Evolutionary conservation across 2,113 vertebrate genomes (phyloP).

Genomic region (Raphicerus campestris): DNA sequence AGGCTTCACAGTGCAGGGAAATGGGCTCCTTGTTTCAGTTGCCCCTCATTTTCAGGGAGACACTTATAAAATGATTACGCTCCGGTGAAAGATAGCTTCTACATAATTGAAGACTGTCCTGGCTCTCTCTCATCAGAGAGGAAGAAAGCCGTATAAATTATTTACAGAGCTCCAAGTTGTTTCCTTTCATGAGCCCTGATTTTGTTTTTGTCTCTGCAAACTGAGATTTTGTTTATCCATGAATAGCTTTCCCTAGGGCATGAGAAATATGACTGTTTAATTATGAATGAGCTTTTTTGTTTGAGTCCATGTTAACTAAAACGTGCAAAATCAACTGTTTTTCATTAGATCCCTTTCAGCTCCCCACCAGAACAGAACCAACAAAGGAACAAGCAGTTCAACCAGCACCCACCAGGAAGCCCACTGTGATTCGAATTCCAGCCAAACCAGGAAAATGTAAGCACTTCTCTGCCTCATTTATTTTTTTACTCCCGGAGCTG

Average conservation of each 20-base stretch:
- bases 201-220: conserved; percentile 70
- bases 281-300: conserved; percentile 68
- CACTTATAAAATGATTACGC: conserved; percentile 21
- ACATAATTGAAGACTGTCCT: conserved; percentile 63
- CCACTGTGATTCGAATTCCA: conserved; percentile 94
- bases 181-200: conserved; percentile 65
- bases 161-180: conserved; percentile 61
- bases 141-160: conserved; percentile 61
- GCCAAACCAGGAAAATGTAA: conserved; percentile 84
- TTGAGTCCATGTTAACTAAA: conserved; percentile 60
- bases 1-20: neutral
- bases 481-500: neutral
- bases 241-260: conserved; percentile 61
- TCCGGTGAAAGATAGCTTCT: conserved; percentile 53
- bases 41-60: conserved; percentile 14
- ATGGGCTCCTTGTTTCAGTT: neutral
- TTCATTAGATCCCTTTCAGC: conserved; percentile 82
- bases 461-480: conserved; percentile 28
- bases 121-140: conserved; percentile 52
- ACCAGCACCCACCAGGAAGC: conserved; percentile 81
- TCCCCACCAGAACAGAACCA: conserved; percentile 78
- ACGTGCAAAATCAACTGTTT: conserved; percentile 67
- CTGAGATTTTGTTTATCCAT: conserved; percentile 68
- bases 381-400: conserved; percentile 71
- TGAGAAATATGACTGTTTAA: conserved; percentile 64